phyloP scores from a whole-genome alignment of 1,140 invertebrate genomes.

The Teleogryllus occipitalis region DNA sequence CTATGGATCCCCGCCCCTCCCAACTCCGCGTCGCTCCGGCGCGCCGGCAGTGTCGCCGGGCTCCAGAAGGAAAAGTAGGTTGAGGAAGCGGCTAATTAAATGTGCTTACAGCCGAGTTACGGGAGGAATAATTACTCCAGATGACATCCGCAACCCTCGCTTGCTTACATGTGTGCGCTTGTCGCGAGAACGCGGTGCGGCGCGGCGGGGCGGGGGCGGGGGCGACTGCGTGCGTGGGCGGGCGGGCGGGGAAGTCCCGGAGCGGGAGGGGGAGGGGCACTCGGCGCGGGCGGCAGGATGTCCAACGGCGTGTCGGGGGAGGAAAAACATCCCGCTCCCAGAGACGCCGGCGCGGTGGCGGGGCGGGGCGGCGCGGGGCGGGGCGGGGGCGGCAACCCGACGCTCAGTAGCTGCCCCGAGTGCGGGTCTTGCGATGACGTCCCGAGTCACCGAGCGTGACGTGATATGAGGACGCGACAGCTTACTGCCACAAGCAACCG shows the following conservation, averaged over 20 bases:
- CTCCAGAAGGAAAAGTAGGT: not conserved
- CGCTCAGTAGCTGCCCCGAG: not conserved
- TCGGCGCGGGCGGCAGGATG: not conserved
- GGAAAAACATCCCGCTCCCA: too few species aligned
- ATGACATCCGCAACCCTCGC: not conserved
- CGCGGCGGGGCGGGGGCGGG: too few species aligned
- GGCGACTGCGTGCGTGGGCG: not conserved
- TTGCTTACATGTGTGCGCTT: not conserved
- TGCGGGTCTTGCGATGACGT: not conserved
- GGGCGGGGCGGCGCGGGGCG: too few species aligned
- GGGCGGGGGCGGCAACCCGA: not conserved
- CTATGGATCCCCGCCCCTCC: too few species aligned
- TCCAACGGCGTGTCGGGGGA: not conserved
- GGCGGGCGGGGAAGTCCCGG: too few species aligned
- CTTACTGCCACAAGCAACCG: not conserved
- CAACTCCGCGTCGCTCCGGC: not conserved
- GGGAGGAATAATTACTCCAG: not conserved
- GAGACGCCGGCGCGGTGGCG: too few species aligned
- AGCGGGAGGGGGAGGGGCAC: too few species aligned
- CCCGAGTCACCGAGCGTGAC: not conserved
- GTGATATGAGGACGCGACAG: not conserved
- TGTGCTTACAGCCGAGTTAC: not conserved
- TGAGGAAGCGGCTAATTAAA: constrained; percentile 3
- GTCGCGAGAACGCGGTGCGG: not conserved
- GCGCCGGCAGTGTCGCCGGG: not conserved